Evolutionary conservation across 2,888 invertebrate species (phyloP).

Genomic region (Ephialtes manifestator): DNA sequence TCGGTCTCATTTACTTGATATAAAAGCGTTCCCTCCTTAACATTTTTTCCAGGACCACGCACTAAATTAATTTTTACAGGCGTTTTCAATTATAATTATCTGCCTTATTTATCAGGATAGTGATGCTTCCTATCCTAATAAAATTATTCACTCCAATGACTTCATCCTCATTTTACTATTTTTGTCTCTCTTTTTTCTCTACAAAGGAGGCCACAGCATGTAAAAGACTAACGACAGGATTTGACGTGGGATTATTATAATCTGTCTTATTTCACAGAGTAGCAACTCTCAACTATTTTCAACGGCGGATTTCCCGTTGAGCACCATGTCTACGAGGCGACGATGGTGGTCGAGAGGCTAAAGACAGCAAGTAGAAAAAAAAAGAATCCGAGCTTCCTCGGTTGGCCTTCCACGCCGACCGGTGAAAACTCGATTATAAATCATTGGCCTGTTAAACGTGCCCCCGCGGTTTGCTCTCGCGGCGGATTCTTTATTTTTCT

Average conservation of each 20-base stretch:
- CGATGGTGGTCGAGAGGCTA: constrained; percentile 6
- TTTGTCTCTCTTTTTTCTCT: neutral
- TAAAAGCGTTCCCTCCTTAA: too few species aligned
- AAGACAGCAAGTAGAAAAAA: constrained; percentile 2
- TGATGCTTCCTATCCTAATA: neutral
- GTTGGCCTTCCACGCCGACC: constrained; percentile 9
- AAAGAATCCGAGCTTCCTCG: neutral
- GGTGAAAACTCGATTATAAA: constrained; percentile 46
- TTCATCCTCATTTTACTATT: neutral
- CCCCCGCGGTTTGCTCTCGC: constrained; percentile 15
- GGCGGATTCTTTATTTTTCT: constrained; percentile 44
- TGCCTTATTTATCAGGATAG: neutral
- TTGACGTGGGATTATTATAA: too few species aligned
- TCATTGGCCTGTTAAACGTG: constrained; percentile 32
- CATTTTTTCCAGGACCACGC: too few species aligned
- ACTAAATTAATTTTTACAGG: too few species aligned
- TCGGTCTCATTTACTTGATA: too few species aligned
- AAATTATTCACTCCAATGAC: neutral
- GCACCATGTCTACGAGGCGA: neutral
- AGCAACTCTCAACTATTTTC: neutral
- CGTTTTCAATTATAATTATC: neutral
- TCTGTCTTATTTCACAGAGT: neutral
- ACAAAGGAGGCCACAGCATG: too few species aligned
- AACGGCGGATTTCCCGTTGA: constrained; percentile 6
- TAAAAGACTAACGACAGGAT: neutral